phyloP scores from a whole-genome alignment of 2,888 invertebrate species.

The Tachina grossa region DNA sequence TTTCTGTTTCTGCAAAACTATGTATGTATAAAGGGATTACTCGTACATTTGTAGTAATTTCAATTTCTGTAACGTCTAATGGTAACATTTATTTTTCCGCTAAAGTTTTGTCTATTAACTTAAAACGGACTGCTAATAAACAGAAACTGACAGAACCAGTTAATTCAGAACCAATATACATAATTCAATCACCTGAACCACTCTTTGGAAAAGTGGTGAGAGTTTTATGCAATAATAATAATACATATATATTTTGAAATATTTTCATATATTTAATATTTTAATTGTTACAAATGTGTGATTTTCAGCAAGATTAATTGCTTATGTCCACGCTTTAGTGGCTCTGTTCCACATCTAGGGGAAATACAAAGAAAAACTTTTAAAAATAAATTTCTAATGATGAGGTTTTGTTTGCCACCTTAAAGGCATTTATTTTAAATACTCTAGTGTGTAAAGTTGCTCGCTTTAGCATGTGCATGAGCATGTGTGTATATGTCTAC shows the following conservation, averaged over 20 bases:
- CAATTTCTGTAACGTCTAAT: too few species aligned
- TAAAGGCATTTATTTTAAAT: slow-evolving; percentile 46
- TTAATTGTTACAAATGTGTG: slow-evolving; percentile 74
- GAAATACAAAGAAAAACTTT: slow-evolving; percentile 1
- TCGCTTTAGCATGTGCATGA: neutral
- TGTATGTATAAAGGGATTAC: too few species aligned
- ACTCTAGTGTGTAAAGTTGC: slow-evolving; percentile 12
- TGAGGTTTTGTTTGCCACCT: slow-evolving; percentile 39
- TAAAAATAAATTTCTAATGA: slow-evolving; percentile 43
- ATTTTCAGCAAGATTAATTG: slow-evolving; percentile 78
- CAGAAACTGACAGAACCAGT: too few species aligned
- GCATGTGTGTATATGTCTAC: neutral
- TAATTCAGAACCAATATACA: too few species aligned
- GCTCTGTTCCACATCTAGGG: slow-evolving; percentile 8
- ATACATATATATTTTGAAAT: slow-evolving; percentile 61
- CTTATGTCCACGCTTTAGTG: slow-evolving; percentile 74
- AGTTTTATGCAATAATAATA: neutral
- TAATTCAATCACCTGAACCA: too few species aligned
- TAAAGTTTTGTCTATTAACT: too few species aligned
- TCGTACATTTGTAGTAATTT: too few species aligned
- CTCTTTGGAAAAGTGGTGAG: neutral
- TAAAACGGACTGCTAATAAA: too few species aligned
- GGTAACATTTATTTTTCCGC: too few species aligned
- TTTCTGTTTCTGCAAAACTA: too few species aligned
- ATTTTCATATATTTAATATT: slow-evolving; percentile 40